A percentile compares a stretch with the other conserved stretches of the same genome.
These are phyloP conservation scores for Tholera decimalis DNA, from an alignment of 2,888 invertebrate genomes.

Conservation along the genomic window DNA sequence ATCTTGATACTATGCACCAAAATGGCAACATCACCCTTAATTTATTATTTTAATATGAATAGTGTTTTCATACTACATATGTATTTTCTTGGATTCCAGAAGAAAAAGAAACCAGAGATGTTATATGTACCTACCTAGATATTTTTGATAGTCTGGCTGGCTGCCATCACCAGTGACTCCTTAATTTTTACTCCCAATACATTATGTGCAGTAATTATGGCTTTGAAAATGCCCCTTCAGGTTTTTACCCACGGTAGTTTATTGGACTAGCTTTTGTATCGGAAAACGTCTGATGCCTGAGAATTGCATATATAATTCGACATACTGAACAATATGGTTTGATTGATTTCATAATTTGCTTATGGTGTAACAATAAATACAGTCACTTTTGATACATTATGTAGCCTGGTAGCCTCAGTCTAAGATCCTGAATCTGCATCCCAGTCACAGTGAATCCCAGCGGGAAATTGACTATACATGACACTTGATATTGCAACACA, in stretches of 20 bases:
- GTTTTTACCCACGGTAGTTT: too few relatives aligned
- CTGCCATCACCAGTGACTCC: constrained; percentile 40
- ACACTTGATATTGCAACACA: too few relatives aligned
- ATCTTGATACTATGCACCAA: background rate
- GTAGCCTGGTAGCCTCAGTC: too few relatives aligned
- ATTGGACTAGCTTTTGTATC: background rate
- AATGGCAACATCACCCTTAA: background rate
- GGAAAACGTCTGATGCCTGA: too few relatives aligned
- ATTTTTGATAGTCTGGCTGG: constrained; percentile 23
- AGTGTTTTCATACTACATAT: too few relatives aligned
- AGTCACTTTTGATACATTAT: too few relatives aligned
- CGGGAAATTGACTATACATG: too few relatives aligned
- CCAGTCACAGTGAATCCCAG: too few relatives aligned
- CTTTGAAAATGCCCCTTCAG: too few relatives aligned
- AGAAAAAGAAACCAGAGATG: constrained; percentile 14
- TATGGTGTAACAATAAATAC: too few relatives aligned
- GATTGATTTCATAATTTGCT: background rate
- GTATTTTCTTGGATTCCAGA: background rate
- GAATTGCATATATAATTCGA: too few relatives aligned
- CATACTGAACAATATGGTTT: background rate
- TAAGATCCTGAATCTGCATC: too few relatives aligned
- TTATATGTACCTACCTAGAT: constrained; percentile 1
- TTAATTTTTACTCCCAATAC: constrained; percentile 3
- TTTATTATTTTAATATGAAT: background rate
- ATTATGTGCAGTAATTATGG: background rate